Evolutionary conservation across 2,888 invertebrate species (phyloP).

Genomic region (Thecocarcelia acutangulata): DNA sequence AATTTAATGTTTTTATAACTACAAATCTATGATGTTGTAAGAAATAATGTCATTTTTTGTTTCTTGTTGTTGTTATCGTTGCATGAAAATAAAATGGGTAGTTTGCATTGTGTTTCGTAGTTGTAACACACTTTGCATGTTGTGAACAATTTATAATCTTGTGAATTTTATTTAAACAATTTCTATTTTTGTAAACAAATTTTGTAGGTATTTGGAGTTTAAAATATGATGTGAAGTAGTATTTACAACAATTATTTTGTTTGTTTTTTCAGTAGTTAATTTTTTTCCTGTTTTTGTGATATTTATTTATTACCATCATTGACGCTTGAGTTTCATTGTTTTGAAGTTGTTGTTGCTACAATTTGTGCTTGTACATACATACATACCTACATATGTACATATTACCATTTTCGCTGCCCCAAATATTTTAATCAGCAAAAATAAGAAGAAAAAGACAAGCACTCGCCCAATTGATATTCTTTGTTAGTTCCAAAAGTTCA

Average conservation of each 20-base stretch:
- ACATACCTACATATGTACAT: too few relatives aligned
- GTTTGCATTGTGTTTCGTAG: slow-evolving; percentile 39
- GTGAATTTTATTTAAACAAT: slow-evolving; percentile 36
- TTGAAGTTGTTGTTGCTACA: slow-evolving; percentile 28
- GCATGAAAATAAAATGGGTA: slow-evolving; percentile 32
- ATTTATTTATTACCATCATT: slow-evolving; percentile 38
- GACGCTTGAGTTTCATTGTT: slow-evolving; percentile 43
- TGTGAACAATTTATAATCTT: slow-evolving; percentile 54
- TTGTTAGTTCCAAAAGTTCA: slow-evolving; percentile 59
- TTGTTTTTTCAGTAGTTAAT: background rate
- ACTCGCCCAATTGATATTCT: slow-evolving; percentile 55
- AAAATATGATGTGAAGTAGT: slow-evolving; percentile 51
- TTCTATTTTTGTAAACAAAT: slow-evolving; percentile 17
- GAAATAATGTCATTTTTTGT: slow-evolving; percentile 55
- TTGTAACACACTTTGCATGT: slow-evolving; percentile 50
- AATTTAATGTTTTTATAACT: background rate
- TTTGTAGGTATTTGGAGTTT: background rate
- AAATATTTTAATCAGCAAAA: slow-evolving; percentile 50
- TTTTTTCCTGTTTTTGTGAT: slow-evolving; percentile 22
- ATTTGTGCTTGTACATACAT: slow-evolving; percentile 4
- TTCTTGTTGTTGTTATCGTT: slow-evolving; percentile 18
- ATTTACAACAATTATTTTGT: slow-evolving; percentile 16
- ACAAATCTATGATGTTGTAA: slow-evolving; percentile 49
- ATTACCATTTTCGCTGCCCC: slow-evolving; percentile 32
- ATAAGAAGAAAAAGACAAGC: slow-evolving; percentile 11